Base-by-base conservation (phyloP, 2,888 invertebrate genomes). In the Tortricodes alternella region DNA sequence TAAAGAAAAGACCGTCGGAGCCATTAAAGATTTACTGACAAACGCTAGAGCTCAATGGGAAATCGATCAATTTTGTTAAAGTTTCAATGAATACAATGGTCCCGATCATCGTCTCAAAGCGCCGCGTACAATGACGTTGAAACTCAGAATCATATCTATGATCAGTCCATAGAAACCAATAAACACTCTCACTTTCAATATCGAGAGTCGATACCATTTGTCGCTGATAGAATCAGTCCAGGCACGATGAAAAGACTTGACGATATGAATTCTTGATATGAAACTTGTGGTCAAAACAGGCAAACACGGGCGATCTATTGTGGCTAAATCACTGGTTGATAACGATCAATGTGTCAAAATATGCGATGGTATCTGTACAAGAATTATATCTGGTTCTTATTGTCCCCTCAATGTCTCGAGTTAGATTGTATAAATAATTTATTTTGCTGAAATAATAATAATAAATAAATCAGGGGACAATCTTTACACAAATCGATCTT, bases 71-170 rank as follows among this genome's bases (percentile, higher is more conserved):
- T 61, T 53, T 49, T 61, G 68, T 71, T 76, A 69, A 68, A 63
- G 62, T 62, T 65, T 67, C 72, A 77, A 80, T 80, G 71, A 80
- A 76, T 61, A 63, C 53, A 46, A 32, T 27, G 60, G 65, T n/a
- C 62, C 64, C 63, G 64, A 68, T 65, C 59, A 65, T 65, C 58
- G 55, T 66, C 73, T 76, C 76, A 83, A 80, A 78, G 78, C 68
- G 55, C 61, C 71, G 70, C 13, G 39, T 72, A 84, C 77, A 84
- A 84, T 76, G 57, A 74, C 71, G 71, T 73, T 74, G 76, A 81
- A 77, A 81, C 72, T 67, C 63, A 66, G 78, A 82, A 85, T 81
- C 70, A 66, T 85, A 87, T 85, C 85, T 62, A 55, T 46, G 67
- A 78, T 80, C 74, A 68, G 68, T 69, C 67, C 57, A 27, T 65